phyloP scores from a whole-genome alignment of 2,113 vertebrate species.

The Silurus meridionalis region DNA sequence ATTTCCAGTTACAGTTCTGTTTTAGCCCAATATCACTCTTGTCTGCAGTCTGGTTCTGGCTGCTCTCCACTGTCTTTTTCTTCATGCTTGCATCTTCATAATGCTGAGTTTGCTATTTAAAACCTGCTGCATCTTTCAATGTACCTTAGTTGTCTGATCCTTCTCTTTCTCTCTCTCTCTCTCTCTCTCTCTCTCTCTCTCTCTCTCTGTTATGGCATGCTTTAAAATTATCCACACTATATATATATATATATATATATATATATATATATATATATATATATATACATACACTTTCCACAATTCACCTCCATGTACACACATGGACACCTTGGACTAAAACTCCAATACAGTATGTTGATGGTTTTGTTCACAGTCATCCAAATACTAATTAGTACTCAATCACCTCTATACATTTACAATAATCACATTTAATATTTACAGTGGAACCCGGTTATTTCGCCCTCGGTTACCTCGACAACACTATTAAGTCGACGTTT shows the following conservation, averaged over 20 bases:
- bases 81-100: neutral
- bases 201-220: too few species aligned
- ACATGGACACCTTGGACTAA: neutral
- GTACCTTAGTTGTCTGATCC: neutral
- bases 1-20: conserved; percentile 10
- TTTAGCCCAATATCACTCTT: neutral
- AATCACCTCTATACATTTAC: neutral
- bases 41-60: neutral
- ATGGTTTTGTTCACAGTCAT: neutral
- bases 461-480: too few species aligned
- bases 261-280: too few species aligned
- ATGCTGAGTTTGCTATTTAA: neutral
- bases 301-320: neutral
- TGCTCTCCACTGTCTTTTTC: neutral
- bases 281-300: neutral
- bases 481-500: too few species aligned
- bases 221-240: too few species aligned
- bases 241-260: too few species aligned
- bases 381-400: neutral
- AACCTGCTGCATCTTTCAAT: neutral
- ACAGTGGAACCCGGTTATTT: too few species aligned
- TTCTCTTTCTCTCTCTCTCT: too few species aligned
- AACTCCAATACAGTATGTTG: neutral
- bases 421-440: neutral
- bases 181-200: too few species aligned